Evolutionary conservation across 2,797 vertebrate genomes (phyloP), one percentile per base, ranked within the genome.

Genomic region (Astyanax mexicanus): DNA sequence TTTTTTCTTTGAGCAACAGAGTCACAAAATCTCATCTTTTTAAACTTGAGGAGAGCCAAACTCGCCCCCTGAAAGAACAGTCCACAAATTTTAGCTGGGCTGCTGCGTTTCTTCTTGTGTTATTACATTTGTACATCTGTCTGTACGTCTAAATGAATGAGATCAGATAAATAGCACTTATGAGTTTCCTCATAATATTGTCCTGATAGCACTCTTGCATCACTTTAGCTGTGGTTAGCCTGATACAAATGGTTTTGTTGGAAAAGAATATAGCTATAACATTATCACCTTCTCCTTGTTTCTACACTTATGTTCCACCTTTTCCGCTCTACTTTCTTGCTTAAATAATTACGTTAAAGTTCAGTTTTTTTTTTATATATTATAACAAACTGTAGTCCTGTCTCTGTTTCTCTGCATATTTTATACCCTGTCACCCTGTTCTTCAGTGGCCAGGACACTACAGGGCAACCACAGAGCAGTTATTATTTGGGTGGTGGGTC

Each of bases 1-100:
- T 32, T 5, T n/a, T n/a, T n/a, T 29, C 2, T n/a, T n/a, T 27
- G 38, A 19, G 29, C 27, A 55, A 38, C 4, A 57, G 6, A 52
- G 35, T 6, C 15, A 17, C 49, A 58, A 19, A 40, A 60, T 74
- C 51, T 25, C 13, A 35, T 57, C 55, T 35, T 65, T 52, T n/a
- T 4, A n/a, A 49, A n/a, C 29, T 32, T n/a, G n/a, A 29, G 29
- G 29, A 32, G 29, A 32, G 29, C 5, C 29, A 32, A 32, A 5
- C 5, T 2, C 29, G 17, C 27, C 55, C 49, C 13, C 21, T 7
- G 32, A 52, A 27, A n/a, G 0, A 7, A 6, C 8, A 25, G 13
- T 11, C 42, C 35, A 29, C 21, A 23, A 38, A 60, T 11, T 70
- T 6, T 5, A 61, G 4, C 58, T 17, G 21, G 32, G 42, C 38